Evolutionary conservation across 2,113 vertebrate genomes (phyloP).

Genomic region (Oncorhynchus kisutch): DNA sequence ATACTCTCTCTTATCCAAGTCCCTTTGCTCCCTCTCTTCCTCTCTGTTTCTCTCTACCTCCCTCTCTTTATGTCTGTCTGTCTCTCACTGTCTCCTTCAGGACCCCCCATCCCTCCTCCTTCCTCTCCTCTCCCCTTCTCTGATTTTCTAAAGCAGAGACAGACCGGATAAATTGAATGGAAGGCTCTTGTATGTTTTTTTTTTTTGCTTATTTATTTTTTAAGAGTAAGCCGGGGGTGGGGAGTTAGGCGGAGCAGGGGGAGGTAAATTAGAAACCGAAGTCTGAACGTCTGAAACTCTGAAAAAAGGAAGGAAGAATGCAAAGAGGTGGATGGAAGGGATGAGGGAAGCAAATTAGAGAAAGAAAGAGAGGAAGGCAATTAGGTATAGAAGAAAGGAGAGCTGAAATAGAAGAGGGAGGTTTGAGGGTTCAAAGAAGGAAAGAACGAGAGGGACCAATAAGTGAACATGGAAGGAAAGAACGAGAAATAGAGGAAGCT

Average conservation of each 20-base stretch:
- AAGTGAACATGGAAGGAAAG: too few species aligned
- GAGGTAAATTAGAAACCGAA: conserved; percentile 62
- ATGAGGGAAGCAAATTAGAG: conserved; percentile 67
- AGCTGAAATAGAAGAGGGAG: conserved; percentile 12
- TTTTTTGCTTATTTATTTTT: conserved; percentile 41
- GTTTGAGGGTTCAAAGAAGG: conserved; percentile 23
- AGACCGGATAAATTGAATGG: conserved; percentile 31
- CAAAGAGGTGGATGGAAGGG: conserved; percentile 41
- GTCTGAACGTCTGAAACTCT: conserved; percentile 7
- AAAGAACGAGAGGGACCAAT: not conserved
- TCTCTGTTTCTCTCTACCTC: conserved; percentile 45
- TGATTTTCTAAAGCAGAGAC: conserved; percentile 27
- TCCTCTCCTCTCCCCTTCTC: conserved; percentile 20
- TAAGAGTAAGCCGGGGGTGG: conserved; percentile 28
- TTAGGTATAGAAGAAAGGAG: too few species aligned
- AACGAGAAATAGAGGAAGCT: not conserved
- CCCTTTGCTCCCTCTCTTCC: conserved; percentile 37
- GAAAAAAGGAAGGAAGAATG: conserved; percentile 38
- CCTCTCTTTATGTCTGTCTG: conserved; percentile 43
- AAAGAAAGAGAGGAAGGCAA: conserved; percentile 66
- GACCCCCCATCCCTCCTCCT: conserved; percentile 1
- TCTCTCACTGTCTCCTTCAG: conserved; percentile 39
- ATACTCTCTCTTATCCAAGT: too few species aligned
- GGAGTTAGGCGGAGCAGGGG: conserved; percentile 6
- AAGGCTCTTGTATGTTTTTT: conserved; percentile 28